Base-by-base conservation (phyloP, 2,888 invertebrate genomes). In the Drosophila austrosaltans region DNA sequence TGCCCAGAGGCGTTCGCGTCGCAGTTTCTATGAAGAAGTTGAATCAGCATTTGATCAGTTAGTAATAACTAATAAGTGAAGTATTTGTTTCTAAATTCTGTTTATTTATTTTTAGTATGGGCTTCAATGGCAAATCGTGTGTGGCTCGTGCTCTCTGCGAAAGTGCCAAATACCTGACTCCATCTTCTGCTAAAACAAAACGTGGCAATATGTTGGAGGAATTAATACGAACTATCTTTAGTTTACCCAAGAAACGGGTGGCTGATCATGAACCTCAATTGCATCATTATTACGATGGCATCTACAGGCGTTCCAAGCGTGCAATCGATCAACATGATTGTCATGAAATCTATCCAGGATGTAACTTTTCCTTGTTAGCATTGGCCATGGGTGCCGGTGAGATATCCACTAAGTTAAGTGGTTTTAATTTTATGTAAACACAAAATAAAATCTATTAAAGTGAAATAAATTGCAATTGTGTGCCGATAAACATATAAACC, bases 131-230 rank as follows among this genome's bases (percentile, higher is more conserved):
- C 0, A 93, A 95, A 59, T 93, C 94, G 6, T 96, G 96, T 87
- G 93, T 96, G 48, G 92, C 95, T 53, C 94, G 95, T 65, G 95
- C 96, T 0, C 92, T 96, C 0, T 96, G 96, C 90, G 96, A 96
- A 89, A 94, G 95, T 2, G 94, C 95, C 0, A 94, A 95, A 74
- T 93, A 94, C 12, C 92, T 96, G 40, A 69, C 74, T 8, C 62
- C 65, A 1, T 48, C 73, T 0, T 93, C 63, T 1, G 40, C 71
- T 0, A 93, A 94, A 10, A 94, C 94, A 0, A 93, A 93, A 69
- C 94, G 94, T 10, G 94, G 93, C 12, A 95, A 95, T 65, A 94
- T 96, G 92, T 91, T 95, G 1, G 94, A 96, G 77, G 95, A 96
- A 91, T 94, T 96, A 91, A 93, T 96, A 71, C 93, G 95, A 80